Evolutionary conservation across 2,888 invertebrate species (phyloP).

Genomic region (Leptinotarsa haldemani): DNA sequence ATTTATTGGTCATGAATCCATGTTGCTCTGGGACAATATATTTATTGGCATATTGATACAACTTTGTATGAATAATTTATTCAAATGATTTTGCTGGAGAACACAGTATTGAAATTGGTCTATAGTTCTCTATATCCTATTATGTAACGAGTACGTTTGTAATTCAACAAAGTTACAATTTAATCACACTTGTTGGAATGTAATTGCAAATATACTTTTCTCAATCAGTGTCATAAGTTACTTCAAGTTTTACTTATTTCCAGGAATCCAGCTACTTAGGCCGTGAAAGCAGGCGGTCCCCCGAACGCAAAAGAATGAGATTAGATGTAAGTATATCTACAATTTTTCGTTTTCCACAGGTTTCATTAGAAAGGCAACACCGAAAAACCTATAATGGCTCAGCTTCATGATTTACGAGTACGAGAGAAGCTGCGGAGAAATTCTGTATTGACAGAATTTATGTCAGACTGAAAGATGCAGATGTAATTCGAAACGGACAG

Average conservation of each 20-base stretch:
- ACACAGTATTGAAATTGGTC: no score
- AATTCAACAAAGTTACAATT: no score
- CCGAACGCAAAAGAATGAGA: slow-evolving; percentile 74
- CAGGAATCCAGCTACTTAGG: slow-evolving; percentile 61
- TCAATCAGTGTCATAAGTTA: no score
- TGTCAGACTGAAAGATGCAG: neutral
- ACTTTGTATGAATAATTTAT: no score
- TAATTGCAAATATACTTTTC: no score
- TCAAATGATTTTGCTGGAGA: no score
- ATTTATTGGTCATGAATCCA: no score
- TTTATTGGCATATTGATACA: no score
- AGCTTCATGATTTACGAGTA: neutral
- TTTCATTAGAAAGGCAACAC: neutral
- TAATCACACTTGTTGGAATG: no score
- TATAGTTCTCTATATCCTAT: no score
- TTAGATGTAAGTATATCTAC: slow-evolving; percentile 68
- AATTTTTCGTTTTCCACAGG: slow-evolving; percentile 24
- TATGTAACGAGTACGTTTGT: no score
- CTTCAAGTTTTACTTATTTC: neutral
- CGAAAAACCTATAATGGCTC: neutral
- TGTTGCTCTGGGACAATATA: no score
- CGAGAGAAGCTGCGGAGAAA: slow-evolving; percentile 8
- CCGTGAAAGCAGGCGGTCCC: slow-evolving; percentile 72
- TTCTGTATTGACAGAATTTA: neutral
- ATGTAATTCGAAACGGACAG: slow-evolving; percentile 5